Base-by-base conservation (phyloP, 2,797 vertebrate genomes). In the Paedocypris micromegethes region DNA sequence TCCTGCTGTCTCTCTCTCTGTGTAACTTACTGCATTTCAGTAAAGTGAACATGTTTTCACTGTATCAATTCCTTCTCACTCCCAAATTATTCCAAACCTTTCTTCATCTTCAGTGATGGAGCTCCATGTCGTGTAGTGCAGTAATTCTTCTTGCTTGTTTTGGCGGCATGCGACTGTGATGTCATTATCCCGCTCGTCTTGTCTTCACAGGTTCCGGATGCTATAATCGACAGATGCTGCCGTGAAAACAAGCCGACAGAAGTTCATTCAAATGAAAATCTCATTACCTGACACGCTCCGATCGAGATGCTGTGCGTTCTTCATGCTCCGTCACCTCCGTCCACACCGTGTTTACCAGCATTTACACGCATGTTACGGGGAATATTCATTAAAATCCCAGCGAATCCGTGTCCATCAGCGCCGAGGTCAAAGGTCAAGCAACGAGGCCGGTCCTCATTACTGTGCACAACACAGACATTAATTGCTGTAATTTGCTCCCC, bases 401-500 rank as follows among this genome's bases (percentile, higher is more conserved):
- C 64, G 57, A 63, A 57, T 69, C 23, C 9, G 39, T 42, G 66
- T 47, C 50, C 40, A 55, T 58, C 23, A 23, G 23, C 23, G 23
- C 23, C 23, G 23, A 23, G 23, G 23, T 23, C 23, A 52, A 70
- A 70, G 68, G 68, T 61, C 68, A 70, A 23, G 23, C 23, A 23
- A 23, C 23, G 23, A 23, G 23, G 1, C 23, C 4, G 8, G 53
- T 70, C 68, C 68, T 70, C 60, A 70, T 70, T 70, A 70, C 52
- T 64, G 68, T 57, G 68, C 60, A 64, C 56, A 64, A 70, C 45
- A 70, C 44, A 58, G 68, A 5, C 47, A 70, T 45, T 64, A 70
- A 63, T 45, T 2, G 47, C 54, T 45, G 4, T 70, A 51, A 63
- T 64, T 64, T 58, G 42, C 42, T 64, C 41, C 55, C 67, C 49